Conservation (phyloP, 2,888 invertebrate species). For the Schizaphis graminum region DNA sequence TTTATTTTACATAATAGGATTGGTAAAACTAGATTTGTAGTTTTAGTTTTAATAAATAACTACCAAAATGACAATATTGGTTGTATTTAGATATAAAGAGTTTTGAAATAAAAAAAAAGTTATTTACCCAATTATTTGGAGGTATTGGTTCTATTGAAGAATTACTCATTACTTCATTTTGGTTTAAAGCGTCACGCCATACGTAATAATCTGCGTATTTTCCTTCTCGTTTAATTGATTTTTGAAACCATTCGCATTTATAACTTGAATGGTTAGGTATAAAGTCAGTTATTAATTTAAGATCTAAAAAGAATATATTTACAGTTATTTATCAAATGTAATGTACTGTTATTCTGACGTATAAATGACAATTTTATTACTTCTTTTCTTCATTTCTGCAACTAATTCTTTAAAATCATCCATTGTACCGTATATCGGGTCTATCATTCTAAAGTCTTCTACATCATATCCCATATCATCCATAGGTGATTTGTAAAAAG, state of each 20-base stretch:
- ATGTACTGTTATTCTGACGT: slow-evolving; percentile 48
- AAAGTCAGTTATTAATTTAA: slow-evolving; percentile 74
- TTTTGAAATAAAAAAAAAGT: background rate
- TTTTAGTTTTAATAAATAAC: background rate
- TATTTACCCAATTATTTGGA: slow-evolving; percentile 82
- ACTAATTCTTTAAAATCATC: slow-evolving; percentile 74
- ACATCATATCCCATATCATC: slow-evolving; percentile 79
- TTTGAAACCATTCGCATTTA: slow-evolving; percentile 73
- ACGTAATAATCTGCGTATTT: slow-evolving; percentile 73
- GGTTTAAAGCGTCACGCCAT: slow-evolving; percentile 74
- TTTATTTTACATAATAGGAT: background rate
- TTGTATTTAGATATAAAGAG: background rate
- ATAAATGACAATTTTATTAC: slow-evolving; percentile 61
- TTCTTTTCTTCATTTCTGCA: slow-evolving; percentile 71
- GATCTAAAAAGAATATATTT: slow-evolving; percentile 73
- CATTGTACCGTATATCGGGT: slow-evolving; percentile 75
- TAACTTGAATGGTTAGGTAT: slow-evolving; percentile 71
- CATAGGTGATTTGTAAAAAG: slow-evolving; percentile 79
- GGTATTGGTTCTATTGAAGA: slow-evolving; percentile 72
- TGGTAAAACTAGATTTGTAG: background rate
- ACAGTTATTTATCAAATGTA: too few relatives aligned
- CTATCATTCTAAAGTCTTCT: slow-evolving; percentile 74
- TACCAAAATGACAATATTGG: too few relatives aligned
- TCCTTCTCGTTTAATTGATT: slow-evolving; percentile 70
- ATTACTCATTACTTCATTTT: slow-evolving; percentile 66